Evolutionary conservation across 2,888 invertebrate genomes (phyloP), one percentile per base, ranked within the genome.

Genomic region (Hydropsyche betteni): DNA sequence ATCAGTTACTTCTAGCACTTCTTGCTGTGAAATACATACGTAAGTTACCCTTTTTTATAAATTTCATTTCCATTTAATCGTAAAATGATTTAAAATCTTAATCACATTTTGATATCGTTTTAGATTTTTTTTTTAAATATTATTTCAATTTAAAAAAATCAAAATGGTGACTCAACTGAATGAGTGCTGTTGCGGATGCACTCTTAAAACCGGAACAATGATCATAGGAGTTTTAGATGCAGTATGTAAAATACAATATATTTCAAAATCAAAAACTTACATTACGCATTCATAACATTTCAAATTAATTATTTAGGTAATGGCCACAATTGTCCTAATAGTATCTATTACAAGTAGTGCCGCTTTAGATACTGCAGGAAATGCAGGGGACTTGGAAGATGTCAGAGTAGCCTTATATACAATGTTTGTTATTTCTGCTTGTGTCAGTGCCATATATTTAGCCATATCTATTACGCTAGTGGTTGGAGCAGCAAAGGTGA

Each of bases 81-180:
- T 24, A 24, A 24, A 24, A 24, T 24, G 24, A 24, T 24, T 24
- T 24, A 24, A 24, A 24, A 24, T 24, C 24, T 24, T 24, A 24
- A 24, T n/a, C n/a, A n/a, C n/a, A 24, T 24, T n/a, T n/a, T n/a
- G n/a, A n/a, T n/a, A n/a, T n/a, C n/a, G n/a, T n/a, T n/a, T n/a
- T n/a, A n/a, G n/a, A n/a, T n/a, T n/a, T n/a, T n/a, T n/a, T n/a
- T n/a, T 51, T 51, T 51, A 8, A 8, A 8, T 51, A 51, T 51
- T 2, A 24, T 24, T 24, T 24, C 24, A 24, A 24, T 24, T 10
- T 14, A 33, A 61, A 12, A 61, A 16, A 61, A 38, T 10, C 16
- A 84, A 74, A 83, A 83, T 74, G 82, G 81, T 36, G 81, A 81
- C 69, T 82, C 81, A 52, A 81, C 82, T 75, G 82, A 50, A 64